Evolutionary conservation across 2,797 vertebrate species (phyloP).

Genomic region (Hydrophis major): DNA sequence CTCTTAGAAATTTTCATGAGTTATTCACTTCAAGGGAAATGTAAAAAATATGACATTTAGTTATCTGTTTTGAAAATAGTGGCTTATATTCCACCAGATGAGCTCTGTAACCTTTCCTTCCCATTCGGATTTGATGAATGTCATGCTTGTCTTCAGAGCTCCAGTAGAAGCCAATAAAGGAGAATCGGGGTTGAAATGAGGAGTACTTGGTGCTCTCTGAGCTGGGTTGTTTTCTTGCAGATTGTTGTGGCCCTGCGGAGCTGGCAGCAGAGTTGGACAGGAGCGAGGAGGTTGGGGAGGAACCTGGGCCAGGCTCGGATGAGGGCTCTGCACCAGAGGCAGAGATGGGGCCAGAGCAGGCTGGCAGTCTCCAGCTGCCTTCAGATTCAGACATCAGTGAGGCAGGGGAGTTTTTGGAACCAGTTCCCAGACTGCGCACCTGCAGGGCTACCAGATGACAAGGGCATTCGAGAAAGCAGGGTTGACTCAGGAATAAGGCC

Average conservation of each 20-base stretch:
- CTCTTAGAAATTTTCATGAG: neutral
- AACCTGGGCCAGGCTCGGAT: too few species aligned
- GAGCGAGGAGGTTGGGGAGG: too few species aligned
- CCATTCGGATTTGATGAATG: neutral
- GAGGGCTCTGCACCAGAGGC: too few species aligned
- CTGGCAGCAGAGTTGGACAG: too few species aligned
- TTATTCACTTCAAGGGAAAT: neutral
- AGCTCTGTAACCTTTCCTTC: neutral
- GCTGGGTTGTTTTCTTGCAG: neutral
- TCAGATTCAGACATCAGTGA: too few species aligned
- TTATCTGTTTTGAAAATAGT: neutral
- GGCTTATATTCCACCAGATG: neutral
- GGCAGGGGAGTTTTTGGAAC: too few species aligned
- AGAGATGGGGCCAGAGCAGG: too few species aligned
- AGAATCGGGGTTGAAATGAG: neutral
- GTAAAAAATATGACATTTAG: neutral
- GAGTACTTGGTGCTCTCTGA: neutral
- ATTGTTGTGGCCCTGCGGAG: neutral
- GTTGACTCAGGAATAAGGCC: too few species aligned
- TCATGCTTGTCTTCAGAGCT: rapidly evolving
- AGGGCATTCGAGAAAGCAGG: too few species aligned
- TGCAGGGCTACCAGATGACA: too few species aligned
- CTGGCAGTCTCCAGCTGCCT: too few species aligned
- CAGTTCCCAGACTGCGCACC: too few species aligned
- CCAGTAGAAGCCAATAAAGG: neutral